These are phyloP conservation scores for Parotocinclus haroldoi DNA, from an alignment of 2,797 vertebrate genomes.

Conservation along the genomic window DNA sequence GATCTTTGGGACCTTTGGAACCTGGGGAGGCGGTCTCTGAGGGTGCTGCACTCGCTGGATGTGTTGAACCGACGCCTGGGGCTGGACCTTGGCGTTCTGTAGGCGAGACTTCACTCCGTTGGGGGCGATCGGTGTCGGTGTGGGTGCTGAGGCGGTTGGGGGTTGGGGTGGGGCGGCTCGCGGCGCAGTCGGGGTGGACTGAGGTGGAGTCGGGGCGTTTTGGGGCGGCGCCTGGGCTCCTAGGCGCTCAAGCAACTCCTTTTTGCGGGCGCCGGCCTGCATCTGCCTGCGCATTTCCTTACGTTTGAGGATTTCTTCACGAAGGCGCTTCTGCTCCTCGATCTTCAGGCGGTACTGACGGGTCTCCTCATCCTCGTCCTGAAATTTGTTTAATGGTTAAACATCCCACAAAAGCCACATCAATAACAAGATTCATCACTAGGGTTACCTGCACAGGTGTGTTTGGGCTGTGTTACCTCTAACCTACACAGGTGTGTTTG, in stretches of 20 bases:
- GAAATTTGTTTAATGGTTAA: background rate
- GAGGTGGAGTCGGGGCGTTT: slow-evolving; percentile 29
- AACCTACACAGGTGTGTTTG: background rate
- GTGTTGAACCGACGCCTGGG: slow-evolving; percentile 50
- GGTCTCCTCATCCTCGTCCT: slow-evolving; percentile 94
- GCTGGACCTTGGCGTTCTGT: slow-evolving; percentile 56
- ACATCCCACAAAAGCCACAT: slow-evolving; percentile 4
- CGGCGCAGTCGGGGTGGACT: slow-evolving; percentile 54
- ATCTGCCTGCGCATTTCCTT: slow-evolving; percentile 93
- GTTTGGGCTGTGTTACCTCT: too few species aligned
- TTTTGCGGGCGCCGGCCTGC: slow-evolving; percentile 93
- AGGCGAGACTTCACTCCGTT: slow-evolving; percentile 64
- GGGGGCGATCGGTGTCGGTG: slow-evolving; percentile 37
- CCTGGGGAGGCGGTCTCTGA: slow-evolving; percentile 8
- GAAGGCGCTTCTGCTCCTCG: slow-evolving; percentile 92
- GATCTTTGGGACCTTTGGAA: too few species aligned
- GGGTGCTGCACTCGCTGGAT: slow-evolving; percentile 57
- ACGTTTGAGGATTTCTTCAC: slow-evolving; percentile 89
- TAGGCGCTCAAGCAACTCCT: slow-evolving; percentile 87
- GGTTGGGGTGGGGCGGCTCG: slow-evolving; percentile 50
- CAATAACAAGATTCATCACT: slow-evolving; percentile 9
- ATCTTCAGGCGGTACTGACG: slow-evolving; percentile 92
- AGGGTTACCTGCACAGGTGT: too few species aligned
- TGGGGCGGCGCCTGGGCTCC: slow-evolving; percentile 60
- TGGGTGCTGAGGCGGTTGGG: slow-evolving; percentile 47